phyloP scores from a whole-genome alignment of 2,113 vertebrate species.

The Porphyrio hochstetteri region DNA sequence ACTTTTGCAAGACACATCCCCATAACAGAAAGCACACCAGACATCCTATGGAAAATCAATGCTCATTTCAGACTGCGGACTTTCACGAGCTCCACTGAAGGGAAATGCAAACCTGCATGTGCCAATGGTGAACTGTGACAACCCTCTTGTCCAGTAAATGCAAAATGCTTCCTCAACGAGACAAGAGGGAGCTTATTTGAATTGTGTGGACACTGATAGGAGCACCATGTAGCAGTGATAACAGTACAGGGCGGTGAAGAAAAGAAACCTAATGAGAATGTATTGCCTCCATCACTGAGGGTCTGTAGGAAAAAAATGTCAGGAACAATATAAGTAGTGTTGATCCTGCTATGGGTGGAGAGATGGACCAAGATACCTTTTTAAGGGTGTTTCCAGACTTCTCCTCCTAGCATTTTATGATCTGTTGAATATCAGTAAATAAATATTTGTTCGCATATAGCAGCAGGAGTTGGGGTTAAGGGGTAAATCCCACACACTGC shows the following conservation, averaged over 20 bases:
- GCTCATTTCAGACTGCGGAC: neutral
- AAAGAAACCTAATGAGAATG: neutral
- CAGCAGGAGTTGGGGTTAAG: neutral
- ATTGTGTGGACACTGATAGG: neutral
- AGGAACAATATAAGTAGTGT: neutral
- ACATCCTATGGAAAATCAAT: neutral
- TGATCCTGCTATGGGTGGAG: neutral
- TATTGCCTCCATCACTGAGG: neutral
- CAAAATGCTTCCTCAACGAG: neutral
- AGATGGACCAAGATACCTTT: neutral
- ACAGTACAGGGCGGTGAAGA: neutral
- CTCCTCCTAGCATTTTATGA: neutral
- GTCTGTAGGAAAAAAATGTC: neutral
- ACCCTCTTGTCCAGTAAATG: neutral
- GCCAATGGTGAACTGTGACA: neutral
- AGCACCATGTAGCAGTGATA: neutral
- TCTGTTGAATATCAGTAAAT: neutral
- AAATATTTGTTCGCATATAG: neutral
- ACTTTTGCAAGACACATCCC: neutral
- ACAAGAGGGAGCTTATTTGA: neutral
- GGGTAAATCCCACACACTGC: neutral
- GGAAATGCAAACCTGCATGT: neutral
- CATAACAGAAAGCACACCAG: neutral
- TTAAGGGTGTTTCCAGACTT: neutral
- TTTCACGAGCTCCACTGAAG: neutral